These are phyloP conservation scores for Acleris cristana DNA, from an alignment of 2,888 invertebrate genomes.

Conservation along the genomic window DNA sequence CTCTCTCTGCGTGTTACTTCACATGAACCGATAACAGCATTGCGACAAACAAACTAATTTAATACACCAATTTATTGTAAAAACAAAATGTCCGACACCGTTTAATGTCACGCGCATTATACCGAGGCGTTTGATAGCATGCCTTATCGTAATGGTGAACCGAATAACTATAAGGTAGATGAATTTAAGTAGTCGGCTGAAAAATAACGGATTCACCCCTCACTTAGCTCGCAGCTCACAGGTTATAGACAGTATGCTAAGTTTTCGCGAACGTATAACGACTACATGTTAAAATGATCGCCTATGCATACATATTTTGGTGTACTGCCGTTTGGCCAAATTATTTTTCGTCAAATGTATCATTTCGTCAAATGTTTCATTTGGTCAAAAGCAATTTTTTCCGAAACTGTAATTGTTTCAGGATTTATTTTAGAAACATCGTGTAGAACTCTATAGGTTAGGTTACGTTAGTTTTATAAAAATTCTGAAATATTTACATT, in stretches of 20 bases:
- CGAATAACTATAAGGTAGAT: slow-evolving; percentile 36
- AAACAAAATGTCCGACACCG: slow-evolving; percentile 19
- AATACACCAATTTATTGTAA: slow-evolving; percentile 14
- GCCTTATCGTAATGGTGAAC: slow-evolving; percentile 22
- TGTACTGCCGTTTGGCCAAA: too few species aligned
- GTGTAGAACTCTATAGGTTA: too few species aligned
- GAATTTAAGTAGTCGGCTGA: slow-evolving; percentile 22
- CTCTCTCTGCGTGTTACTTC: too few species aligned
- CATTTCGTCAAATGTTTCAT: too few species aligned
- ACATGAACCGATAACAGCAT: not conserved
- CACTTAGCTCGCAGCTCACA: slow-evolving; percentile 14
- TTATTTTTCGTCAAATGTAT: too few species aligned
- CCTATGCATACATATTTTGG: too few species aligned
- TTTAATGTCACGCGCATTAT: slow-evolving; percentile 17
- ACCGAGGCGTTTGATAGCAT: slow-evolving; percentile 15
- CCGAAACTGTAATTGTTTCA: too few species aligned
- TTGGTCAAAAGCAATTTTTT: too few species aligned
- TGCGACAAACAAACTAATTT: slow-evolving; percentile 4
- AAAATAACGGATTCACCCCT: slow-evolving; percentile 43
- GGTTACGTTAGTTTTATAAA: too few species aligned
- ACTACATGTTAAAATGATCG: not conserved
- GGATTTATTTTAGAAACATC: too few species aligned
- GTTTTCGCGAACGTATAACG: not conserved
- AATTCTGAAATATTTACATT: too few species aligned
- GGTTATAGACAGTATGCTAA: slow-evolving; percentile 9